A percentile compares a stretch with the other conserved stretches of the same genome.
These are phyloP conservation scores for Menura novaehollandiae DNA, from an alignment of 2,113 vertebrate genomes.

Conservation along the genomic window DNA sequence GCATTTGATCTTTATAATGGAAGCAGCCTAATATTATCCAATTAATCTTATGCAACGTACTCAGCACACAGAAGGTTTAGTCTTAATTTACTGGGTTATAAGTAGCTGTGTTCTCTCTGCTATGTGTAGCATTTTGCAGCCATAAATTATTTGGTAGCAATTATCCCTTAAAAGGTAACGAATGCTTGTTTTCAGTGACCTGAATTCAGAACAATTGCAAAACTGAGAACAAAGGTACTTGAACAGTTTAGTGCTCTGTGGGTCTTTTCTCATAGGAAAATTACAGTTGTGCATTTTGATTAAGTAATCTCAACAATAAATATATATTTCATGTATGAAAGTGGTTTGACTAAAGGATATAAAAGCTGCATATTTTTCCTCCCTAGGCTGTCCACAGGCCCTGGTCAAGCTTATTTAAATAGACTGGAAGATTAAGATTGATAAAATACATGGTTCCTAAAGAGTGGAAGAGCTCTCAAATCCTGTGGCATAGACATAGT, in stretches of 20 bases:
- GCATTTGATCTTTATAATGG: slow-evolving; percentile 67
- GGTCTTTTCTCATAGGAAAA: background rate
- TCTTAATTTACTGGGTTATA: slow-evolving; percentile 71
- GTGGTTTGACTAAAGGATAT: background rate
- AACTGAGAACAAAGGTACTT: background rate
- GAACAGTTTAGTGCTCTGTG: background rate
- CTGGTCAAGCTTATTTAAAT: background rate
- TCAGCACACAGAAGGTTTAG: slow-evolving; percentile 29
- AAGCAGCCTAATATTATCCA: slow-evolving; percentile 42
- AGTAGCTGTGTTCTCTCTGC: slow-evolving; percentile 46
- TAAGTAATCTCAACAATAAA: background rate
- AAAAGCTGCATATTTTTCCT: background rate
- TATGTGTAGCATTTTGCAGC: slow-evolving; percentile 32
- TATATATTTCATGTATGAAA: background rate
- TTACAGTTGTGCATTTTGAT: background rate
- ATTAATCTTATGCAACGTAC: slow-evolving; percentile 64
- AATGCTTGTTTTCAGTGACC: slow-evolving; percentile 48
- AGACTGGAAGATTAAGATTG: background rate
- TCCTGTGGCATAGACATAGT: background rate
- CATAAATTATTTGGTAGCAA: slow-evolving; percentile 73
- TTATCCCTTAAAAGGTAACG: slow-evolving; percentile 65
- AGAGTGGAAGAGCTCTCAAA: background rate
- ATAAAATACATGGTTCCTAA: background rate
- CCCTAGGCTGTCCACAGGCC: background rate
- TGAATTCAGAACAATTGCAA: slow-evolving; percentile 53